Evolutionary conservation across 2,113 vertebrate species (phyloP).

Genomic region (Thermophis baileyi): DNA sequence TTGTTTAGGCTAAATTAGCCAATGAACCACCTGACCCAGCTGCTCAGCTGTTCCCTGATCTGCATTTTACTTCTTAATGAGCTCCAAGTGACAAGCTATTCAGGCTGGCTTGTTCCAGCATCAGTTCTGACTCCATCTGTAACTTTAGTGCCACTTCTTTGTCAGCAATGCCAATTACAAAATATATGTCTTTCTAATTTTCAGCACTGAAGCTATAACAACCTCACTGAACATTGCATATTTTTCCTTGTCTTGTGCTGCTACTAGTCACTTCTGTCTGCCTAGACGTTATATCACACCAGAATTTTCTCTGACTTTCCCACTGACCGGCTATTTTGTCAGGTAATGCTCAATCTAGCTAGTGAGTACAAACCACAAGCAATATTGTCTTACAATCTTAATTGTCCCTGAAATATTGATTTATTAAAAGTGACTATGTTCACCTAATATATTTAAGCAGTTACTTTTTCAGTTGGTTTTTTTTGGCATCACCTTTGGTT

Average conservation of each 20-base stretch:
- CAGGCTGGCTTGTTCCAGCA: slow-evolving; percentile 71
- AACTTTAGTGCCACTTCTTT: slow-evolving; percentile 73
- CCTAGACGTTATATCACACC: slow-evolving; percentile 53
- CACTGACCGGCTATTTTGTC: slow-evolving; percentile 53
- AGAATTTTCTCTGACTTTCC: slow-evolving; percentile 54
- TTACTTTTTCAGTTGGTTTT: not conserved
- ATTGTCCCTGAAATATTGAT: slow-evolving; percentile 16
- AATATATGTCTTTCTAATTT: slow-evolving; percentile 70
- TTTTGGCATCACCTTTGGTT: not conserved
- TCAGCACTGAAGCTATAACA: slow-evolving; percentile 63
- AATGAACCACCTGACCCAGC: slow-evolving; percentile 74
- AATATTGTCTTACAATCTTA: slow-evolving; percentile 39
- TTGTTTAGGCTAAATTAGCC: slow-evolving; percentile 74
- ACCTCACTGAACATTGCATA: slow-evolving; percentile 63
- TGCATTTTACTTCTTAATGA: slow-evolving; percentile 74
- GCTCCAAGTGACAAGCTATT: slow-evolving; percentile 73
- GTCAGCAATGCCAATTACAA: slow-evolving; percentile 73
- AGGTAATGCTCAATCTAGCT: slow-evolving; percentile 44
- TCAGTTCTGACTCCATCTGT: slow-evolving; percentile 74
- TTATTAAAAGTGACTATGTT: not conserved
- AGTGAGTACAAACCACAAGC: slow-evolving; percentile 11
- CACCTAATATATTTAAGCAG: not conserved
- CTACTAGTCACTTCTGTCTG: slow-evolving; percentile 59
- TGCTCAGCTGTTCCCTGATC: slow-evolving; percentile 73
- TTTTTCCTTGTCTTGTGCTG: slow-evolving; percentile 60